Base-by-base conservation (phyloP, 1,140 invertebrate species). In the Triops cancriformis region DNA sequence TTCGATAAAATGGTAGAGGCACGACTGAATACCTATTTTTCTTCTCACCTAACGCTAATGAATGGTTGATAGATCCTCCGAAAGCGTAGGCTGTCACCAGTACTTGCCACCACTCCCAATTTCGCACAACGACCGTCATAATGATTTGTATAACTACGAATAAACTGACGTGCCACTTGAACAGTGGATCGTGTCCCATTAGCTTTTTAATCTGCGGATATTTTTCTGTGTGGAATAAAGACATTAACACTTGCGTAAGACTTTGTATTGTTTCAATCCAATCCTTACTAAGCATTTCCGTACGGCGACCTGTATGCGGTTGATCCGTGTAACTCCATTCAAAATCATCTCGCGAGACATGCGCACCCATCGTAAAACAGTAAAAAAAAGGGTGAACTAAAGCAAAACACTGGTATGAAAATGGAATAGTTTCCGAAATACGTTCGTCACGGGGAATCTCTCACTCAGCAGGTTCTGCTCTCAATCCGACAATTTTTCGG, bases 61-160 rank as follows among this genome's bases (percentile, higher is more conserved):
- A 95, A 86, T 99, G 98, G 86, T 99, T 99, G 73, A 99, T 93
- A 23, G 97, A 93, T 72, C 97, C 97, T 18, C 96, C 96, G 84
- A 98, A 94, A 83, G 91, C 94, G 84, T 98, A 99, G 1, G 94
- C 93, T 12, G 93, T 81, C 2, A 97, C 42, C 6, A 96, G 80
- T 10, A 94, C 83, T 80, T 88, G 85, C 0, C 89, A 88, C 91
- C 94, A 97, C 78, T 89, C 91, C 81, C 91, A 87, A 83, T 94
- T 89, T 83, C 90, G 90, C 4, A 98, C 88, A 6, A 97, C 82
- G 82, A 41, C 73, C 10, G 91, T 85, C 74, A 92, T 90, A n/a
- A 90, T 80, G 11, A 97, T 86, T 85, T 99, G 96, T 0, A 89
- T 85, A 2, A 94, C 77, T 73, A 98, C 95, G 90, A 98, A 92